phyloP scores from a whole-genome alignment of 2,113 vertebrate species.

The Pelvicachromis taeniatus region DNA sequence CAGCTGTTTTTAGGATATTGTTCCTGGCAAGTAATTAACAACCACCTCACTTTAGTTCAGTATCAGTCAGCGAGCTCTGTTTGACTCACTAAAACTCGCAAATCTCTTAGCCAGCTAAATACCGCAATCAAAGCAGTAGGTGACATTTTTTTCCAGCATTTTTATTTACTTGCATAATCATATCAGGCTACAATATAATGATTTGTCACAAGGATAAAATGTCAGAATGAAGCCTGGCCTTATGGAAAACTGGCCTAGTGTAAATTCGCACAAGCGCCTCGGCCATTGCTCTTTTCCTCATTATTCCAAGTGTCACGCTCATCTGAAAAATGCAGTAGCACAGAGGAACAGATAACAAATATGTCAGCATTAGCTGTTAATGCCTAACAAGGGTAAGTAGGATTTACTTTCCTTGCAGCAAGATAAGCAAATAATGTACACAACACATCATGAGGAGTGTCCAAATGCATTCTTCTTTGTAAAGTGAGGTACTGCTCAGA shows the following conservation, averaged over 20 bases:
- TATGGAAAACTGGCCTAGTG: not conserved
- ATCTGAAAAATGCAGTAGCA: not conserved
- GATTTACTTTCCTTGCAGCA: not conserved
- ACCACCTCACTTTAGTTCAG: not conserved
- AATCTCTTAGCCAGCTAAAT: not conserved
- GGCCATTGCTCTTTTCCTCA: not conserved
- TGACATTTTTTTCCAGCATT: not conserved
- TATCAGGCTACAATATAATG: not conserved
- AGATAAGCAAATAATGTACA: conserved; percentile 14
- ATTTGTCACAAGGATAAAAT: conserved; percentile 2
- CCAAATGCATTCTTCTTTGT: not conserved
- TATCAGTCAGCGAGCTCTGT: not conserved
- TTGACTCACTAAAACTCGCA: not conserved
- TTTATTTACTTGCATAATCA: not conserved
- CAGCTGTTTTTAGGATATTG: not conserved
- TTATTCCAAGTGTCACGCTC: not conserved
- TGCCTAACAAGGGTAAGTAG: not conserved
- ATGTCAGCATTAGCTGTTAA: conserved; percentile 20
- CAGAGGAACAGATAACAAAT: not conserved
- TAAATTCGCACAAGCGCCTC: not conserved
- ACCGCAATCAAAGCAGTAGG: not conserved
- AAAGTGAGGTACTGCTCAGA: not conserved
- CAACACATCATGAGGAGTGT: not conserved
- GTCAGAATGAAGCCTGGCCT: not conserved
- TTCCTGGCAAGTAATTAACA: not conserved